These are phyloP conservation scores for Ctenomys sociabilis DNA, from an alignment of 2,113 vertebrate genomes.

Conservation along the genomic window DNA sequence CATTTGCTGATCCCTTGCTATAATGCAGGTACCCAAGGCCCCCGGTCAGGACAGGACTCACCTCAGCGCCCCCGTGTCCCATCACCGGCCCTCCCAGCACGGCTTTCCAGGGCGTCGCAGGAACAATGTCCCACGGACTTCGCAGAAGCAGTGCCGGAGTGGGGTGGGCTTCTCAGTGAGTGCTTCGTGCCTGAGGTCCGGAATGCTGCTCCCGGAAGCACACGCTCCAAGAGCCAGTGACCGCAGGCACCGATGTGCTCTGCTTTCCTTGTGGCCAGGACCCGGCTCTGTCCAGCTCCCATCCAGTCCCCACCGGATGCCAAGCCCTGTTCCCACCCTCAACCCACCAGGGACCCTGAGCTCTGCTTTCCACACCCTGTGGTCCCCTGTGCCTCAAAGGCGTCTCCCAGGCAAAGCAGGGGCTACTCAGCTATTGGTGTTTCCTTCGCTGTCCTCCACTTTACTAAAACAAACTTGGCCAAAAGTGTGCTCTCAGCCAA, in stretches of 20 bases:
- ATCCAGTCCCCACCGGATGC: background rate
- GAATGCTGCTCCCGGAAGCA: rapidly evolving
- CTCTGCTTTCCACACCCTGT: background rate
- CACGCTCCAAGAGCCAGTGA: background rate
- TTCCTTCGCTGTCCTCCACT: background rate
- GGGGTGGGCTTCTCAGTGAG: rapidly evolving
- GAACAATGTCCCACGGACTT: too few relatives aligned
- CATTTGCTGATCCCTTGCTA: too few relatives aligned
- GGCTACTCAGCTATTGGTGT: too few relatives aligned
- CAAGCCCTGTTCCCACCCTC: background rate
- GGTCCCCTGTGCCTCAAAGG: rapidly evolving
- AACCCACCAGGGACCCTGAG: background rate
- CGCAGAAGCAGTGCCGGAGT: background rate
- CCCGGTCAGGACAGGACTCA: background rate
- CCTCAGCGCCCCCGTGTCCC: background rate
- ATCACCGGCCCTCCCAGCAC: rapidly evolving
- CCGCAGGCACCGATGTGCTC: rapidly evolving
- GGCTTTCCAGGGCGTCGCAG: rapidly evolving
- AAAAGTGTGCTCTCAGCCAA: background rate
- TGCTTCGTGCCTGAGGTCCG: too few relatives aligned
- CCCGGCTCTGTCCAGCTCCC: background rate
- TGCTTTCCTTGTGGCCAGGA: background rate
- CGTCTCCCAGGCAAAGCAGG: background rate
- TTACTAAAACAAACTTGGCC: background rate
- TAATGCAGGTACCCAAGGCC: background rate